Conservation (phyloP, 2,888 invertebrate genomes). For the Agrotis exclamationis region DNA sequence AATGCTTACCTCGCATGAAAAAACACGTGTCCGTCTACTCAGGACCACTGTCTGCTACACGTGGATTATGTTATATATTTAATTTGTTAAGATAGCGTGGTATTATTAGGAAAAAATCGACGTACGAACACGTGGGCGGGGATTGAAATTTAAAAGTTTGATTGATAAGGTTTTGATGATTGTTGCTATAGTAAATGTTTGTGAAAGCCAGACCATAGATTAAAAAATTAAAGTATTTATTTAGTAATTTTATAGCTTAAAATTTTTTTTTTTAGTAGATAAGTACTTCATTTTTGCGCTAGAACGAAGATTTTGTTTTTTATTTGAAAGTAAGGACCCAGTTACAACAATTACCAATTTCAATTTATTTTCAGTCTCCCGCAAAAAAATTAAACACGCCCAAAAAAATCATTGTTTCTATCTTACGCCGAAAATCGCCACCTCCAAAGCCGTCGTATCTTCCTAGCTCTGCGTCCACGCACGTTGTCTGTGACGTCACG, state of each 20-base stretch:
- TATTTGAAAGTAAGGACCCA: no score
- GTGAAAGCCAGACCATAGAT: background rate
- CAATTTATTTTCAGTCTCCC: no score
- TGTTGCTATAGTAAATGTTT: background rate
- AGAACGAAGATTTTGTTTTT: no score
- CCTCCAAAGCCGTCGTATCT: slow-evolving; percentile 14
- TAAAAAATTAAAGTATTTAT: background rate
- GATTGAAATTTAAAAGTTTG: slow-evolving; percentile 8
- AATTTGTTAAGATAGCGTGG: slow-evolving; percentile 26
- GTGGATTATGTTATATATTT: slow-evolving; percentile 42
- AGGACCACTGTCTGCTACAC: slow-evolving; percentile 71
- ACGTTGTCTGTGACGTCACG: slow-evolving; percentile 66
- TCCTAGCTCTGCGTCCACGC: slow-evolving; percentile 56
- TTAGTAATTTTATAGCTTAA: background rate
- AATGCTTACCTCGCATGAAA: slow-evolving; percentile 69
- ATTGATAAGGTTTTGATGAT: background rate
- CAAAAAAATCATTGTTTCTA: background rate
- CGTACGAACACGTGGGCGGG: slow-evolving; percentile 9
- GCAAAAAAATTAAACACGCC: no score
- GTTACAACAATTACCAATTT: no score
- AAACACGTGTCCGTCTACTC: slow-evolving; percentile 74
- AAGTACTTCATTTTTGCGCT: no score
- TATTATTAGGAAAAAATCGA: slow-evolving; percentile 25
- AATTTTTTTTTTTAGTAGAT: background rate
- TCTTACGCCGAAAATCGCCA: background rate